Percentiles rank a stretch among this genome's conserved stretches.
Evolutionary conservation across 2,797 vertebrate genomes (phyloP).

Genomic region (Gila robusta): DNA sequence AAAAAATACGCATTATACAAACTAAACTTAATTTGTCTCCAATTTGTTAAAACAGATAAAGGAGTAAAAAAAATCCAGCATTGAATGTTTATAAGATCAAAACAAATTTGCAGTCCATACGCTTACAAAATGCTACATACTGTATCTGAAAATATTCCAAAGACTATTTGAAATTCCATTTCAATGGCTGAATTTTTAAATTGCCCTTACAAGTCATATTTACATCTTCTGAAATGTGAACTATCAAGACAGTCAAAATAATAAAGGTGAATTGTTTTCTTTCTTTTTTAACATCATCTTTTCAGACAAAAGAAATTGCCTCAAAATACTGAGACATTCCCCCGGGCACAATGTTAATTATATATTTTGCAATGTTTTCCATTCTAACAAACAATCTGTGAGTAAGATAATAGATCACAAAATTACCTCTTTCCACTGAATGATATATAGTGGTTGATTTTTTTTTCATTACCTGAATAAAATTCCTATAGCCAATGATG

Average conservation of each 20-base stretch:
- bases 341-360: conserved; percentile 56
- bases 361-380: conserved; percentile 6
- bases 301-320: neutral
- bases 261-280: conserved; percentile 22
- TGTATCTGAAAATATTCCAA: neutral
- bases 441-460: conserved; percentile 36
- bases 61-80: neutral
- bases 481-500: conserved; percentile 31
- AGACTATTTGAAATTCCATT: neutral
- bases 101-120: neutral
- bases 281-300: conserved; percentile 13
- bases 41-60: neutral
- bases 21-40: neutral
- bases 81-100: neutral
- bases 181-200: conserved; percentile 11
- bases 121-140: neutral
- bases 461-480: conserved; percentile 39
- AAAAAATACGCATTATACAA: neutral
- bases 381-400: conserved; percentile 20
- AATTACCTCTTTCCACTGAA: conserved; percentile 11
- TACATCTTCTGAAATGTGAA: conserved; percentile 20
- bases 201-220: conserved; percentile 23
- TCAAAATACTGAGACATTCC: conserved; percentile 59
- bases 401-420: conserved; percentile 26
- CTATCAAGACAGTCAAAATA: conserved; percentile 14